Evolutionary conservation across 2,888 invertebrate genomes (phyloP).

Genomic region (Luperina nickerlii): DNA sequence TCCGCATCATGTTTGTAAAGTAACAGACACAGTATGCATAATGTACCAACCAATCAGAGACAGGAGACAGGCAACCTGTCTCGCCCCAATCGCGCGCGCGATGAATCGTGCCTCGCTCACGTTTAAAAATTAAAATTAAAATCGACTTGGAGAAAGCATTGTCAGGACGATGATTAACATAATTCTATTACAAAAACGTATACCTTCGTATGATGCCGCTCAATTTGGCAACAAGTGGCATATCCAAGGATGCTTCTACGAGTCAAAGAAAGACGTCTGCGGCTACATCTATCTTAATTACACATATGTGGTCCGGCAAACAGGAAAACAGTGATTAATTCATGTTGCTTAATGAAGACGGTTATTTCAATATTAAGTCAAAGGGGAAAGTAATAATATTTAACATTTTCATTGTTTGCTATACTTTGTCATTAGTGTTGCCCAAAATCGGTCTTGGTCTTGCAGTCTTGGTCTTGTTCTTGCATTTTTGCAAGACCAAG

Average conservation of each 20-base stretch:
- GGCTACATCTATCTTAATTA: slow-evolving; percentile 34
- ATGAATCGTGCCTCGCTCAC: too few species aligned
- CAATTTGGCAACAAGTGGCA: slow-evolving; percentile 27
- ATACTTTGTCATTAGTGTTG: too few species aligned
- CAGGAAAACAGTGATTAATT: slow-evolving; percentile 39
- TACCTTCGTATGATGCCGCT: not conserved
- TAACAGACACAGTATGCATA: not conserved
- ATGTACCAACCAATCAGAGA: not conserved
- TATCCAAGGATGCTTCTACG: slow-evolving; percentile 10
- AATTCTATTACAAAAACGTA: not conserved
- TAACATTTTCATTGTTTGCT: not conserved
- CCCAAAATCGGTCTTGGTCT: too few species aligned
- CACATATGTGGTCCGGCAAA: slow-evolving; percentile 20
- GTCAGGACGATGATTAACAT: not conserved
- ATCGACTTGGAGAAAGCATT: not conserved
- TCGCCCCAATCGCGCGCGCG: too few species aligned
- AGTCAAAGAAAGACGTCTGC: slow-evolving; percentile 10
- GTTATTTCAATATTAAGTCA: not conserved
- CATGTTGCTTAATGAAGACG: slow-evolving; percentile 9
- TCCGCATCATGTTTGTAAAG: not conserved
- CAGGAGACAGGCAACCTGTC: not conserved
- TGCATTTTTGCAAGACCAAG: too few species aligned
- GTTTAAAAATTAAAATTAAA: too few species aligned
- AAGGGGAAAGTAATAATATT: not conserved
- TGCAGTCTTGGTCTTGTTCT: too few species aligned